Conservation (phyloP, 2,888 invertebrate genomes). For the Cephus rjabovi region DNA sequence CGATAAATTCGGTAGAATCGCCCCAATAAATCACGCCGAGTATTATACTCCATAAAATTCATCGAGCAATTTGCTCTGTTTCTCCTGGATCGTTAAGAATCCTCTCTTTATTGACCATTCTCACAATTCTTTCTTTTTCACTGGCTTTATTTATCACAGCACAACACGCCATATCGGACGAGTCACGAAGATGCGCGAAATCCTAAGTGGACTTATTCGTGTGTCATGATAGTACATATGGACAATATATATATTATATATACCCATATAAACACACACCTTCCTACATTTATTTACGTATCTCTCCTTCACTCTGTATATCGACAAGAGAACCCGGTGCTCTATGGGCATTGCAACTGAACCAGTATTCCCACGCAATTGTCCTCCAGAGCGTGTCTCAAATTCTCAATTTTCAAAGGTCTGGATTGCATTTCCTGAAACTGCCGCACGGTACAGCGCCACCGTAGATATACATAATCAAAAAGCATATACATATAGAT, state of each 20-base stretch:
- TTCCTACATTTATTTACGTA: slow-evolving; percentile 20
- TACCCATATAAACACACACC: background rate
- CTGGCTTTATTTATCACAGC: background rate
- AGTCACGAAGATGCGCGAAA: background rate
- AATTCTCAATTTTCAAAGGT: background rate
- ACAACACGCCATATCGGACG: background rate
- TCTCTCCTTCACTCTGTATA: slow-evolving; percentile 19
- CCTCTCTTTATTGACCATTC: background rate
- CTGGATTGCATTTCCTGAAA: background rate
- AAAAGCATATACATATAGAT: background rate
- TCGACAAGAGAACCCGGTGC: slow-evolving; percentile 16
- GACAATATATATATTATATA: background rate
- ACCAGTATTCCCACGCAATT: slow-evolving; percentile 51
- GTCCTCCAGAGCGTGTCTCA: slow-evolving; percentile 30
- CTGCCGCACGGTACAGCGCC: background rate
- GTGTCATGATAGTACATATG: background rate
- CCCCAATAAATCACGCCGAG: background rate
- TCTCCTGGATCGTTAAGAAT: background rate
- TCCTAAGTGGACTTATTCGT: background rate
- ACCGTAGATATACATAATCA: background rate
- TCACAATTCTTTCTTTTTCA: background rate
- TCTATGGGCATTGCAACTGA: slow-evolving; percentile 31
- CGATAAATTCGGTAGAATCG: background rate
- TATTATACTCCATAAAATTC: background rate
- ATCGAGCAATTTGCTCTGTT: background rate